Evolutionary conservation across 2,888 invertebrate genomes (phyloP), one percentile per base, ranked within the genome.

Genomic region (Heteropelma amictum): DNA sequence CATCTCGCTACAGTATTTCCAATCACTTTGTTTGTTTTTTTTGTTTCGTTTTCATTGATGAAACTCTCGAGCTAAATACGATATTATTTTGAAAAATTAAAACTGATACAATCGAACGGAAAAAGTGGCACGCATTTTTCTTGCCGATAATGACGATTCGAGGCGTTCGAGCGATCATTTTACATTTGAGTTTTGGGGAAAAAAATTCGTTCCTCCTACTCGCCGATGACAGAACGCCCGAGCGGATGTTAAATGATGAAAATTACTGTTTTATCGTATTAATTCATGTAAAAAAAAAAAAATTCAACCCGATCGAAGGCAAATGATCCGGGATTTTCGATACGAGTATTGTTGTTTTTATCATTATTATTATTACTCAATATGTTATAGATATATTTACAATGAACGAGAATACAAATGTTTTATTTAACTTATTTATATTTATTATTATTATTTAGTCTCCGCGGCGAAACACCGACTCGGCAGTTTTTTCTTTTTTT

Each of bases 1-100:
- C 73, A 51, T 74, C 74, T 78, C 60, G 67, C 69, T 74, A 68
- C 79, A 79, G 77, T 78, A 79, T 80, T 80, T 81, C n/a, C n/a
- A n/a, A n/a, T n/a, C n/a, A n/a, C n/a, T n/a, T n/a, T n/a, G n/a
- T n/a, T n/a, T n/a, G n/a, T 77, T 70, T 63, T 77, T 77, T 79
- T 80, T 72, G 65, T 64, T 77, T 78, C 75, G 77, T 80, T 76
- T 51, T 58, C 47, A 47, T 30, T 42, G 7, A 56, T 56, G 35
- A n/a, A 49, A 33, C 35, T 56, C n/a, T 40, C 38, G n/a, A 2
- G n/a, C n/a, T n/a, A 56, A 30, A 28, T 49, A 33, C 33, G 45
- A n/a, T 33, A 49, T 42, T n/a, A 30, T 38, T 42, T 33, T 33
- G 30, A 17, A 35, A 17, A 28, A 54, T 30, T 47, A 60, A 58